Evolutionary conservation across 1,140 invertebrate species (phyloP).

Genomic region (Drosophila setifemur): DNA sequence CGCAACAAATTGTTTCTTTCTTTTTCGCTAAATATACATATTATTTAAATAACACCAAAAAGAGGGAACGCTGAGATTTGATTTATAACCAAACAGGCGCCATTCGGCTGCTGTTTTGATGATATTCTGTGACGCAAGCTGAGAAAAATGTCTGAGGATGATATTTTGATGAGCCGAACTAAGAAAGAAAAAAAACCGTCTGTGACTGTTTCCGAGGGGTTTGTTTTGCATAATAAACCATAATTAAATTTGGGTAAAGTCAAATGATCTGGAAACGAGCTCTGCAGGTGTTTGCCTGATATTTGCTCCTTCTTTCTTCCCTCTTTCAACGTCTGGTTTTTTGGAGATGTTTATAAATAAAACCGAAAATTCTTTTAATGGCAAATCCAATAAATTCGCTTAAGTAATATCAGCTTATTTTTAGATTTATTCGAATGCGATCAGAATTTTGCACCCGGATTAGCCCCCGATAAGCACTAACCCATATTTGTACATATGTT

Average conservation of each 20-base stretch:
- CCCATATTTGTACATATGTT: background rate
- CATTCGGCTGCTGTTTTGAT: conserved; percentile 38
- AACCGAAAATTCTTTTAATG: background rate
- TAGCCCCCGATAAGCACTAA: conserved; percentile 4
- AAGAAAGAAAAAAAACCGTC: background rate
- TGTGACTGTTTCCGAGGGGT: conserved; percentile 16
- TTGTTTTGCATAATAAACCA: conserved; percentile 47
- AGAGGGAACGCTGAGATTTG: conserved; percentile 35
- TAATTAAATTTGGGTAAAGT: conserved; percentile 20
- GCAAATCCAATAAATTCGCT: background rate
- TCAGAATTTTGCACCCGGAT: background rate
- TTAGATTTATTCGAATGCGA: background rate
- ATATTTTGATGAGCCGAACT: conserved; percentile 14
- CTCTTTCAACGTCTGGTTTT: background rate
- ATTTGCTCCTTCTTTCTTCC: background rate
- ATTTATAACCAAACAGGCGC: conserved; percentile 37
- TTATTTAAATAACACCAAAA: conserved; percentile 30
- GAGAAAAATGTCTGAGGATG: conserved; percentile 8
- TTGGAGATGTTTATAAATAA: conserved; percentile 24
- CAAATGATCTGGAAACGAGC: conserved; percentile 41
- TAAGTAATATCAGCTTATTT: conserved; percentile 7
- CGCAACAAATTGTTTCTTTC: background rate
- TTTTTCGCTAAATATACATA: background rate
- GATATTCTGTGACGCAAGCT: conserved; percentile 25
- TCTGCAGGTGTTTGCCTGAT: conserved; percentile 22